Conservation (phyloP, 2,113 vertebrate species). For the Hippocampus abdominalis region DNA sequence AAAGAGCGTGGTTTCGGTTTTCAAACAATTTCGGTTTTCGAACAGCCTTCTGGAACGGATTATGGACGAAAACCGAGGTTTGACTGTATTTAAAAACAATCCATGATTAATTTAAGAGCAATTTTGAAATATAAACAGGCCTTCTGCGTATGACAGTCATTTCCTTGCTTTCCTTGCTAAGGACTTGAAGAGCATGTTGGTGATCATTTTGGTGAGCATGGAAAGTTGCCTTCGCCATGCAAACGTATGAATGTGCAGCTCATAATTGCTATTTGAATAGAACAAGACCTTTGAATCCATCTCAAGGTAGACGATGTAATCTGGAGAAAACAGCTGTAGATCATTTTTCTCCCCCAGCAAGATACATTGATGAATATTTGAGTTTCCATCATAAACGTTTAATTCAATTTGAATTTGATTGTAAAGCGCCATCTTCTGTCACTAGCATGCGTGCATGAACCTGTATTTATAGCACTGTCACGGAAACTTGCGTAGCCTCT, state of each 20-base stretch:
- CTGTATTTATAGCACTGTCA: conserved; percentile 30
- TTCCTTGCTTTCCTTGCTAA: background rate
- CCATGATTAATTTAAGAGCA: too few species aligned
- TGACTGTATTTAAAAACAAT: too few species aligned
- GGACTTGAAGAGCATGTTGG: background rate
- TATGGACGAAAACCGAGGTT: too few species aligned
- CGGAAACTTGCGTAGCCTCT: conserved; percentile 30
- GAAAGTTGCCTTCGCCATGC: too few species aligned
- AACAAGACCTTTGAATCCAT: background rate
- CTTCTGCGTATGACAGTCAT: background rate
- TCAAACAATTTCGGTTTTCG: too few species aligned
- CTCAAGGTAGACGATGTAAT: background rate
- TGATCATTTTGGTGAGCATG: background rate
- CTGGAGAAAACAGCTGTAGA: background rate
- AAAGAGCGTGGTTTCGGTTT: too few species aligned
- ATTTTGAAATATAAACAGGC: too few species aligned
- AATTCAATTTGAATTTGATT: background rate
- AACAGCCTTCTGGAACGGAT: too few species aligned
- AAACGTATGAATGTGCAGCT: too few species aligned
- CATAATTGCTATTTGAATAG: background rate
- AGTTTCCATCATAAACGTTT: background rate
- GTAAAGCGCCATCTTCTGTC: background rate
- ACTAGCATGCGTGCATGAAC: background rate
- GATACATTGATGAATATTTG: background rate
- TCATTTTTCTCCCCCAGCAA: background rate